These are phyloP conservation scores for Steinernema feltiae DNA, from an alignment of 1,140 invertebrate species.

Conservation along the genomic window DNA sequence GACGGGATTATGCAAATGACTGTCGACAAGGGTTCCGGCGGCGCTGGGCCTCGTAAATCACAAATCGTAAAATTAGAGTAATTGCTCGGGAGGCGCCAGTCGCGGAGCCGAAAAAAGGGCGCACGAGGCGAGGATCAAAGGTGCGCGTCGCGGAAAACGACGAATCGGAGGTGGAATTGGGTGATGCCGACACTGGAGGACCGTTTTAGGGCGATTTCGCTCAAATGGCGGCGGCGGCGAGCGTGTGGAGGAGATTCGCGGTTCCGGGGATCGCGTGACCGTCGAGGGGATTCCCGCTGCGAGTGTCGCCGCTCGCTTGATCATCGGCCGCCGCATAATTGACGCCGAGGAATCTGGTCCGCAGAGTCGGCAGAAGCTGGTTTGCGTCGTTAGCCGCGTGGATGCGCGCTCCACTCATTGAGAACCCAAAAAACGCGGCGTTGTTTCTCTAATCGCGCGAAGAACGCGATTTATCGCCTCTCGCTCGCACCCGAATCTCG, in stretches of 20 bases:
- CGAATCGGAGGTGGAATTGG: background rate
- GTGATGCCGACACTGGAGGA: background rate
- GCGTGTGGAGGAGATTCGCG: too few relatives aligned
- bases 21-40: background rate
- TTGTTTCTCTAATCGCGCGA: too few relatives aligned
- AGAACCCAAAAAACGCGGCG: too few relatives aligned
- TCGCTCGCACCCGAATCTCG: background rate
- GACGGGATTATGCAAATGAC: conserved; percentile 10
- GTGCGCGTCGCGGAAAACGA: background rate
- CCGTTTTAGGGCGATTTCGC: background rate
- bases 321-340: too few relatives aligned
- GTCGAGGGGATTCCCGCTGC: background rate
- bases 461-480: background rate
- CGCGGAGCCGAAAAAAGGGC: conserved; percentile 1
- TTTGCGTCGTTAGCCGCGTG: too few relatives aligned
- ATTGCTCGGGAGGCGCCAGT: conserved; percentile 13
- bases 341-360: background rate
- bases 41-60: background rate
- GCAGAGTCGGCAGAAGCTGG: too few relatives aligned
- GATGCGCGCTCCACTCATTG: too few relatives aligned
- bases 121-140: background rate
- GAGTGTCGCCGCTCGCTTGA: background rate
- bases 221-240: background rate
- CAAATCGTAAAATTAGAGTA: conserved; percentile 8
- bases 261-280: background rate